Conservation (phyloP, 2,113 vertebrate species). For the Psilopsiagon aymara region DNA sequence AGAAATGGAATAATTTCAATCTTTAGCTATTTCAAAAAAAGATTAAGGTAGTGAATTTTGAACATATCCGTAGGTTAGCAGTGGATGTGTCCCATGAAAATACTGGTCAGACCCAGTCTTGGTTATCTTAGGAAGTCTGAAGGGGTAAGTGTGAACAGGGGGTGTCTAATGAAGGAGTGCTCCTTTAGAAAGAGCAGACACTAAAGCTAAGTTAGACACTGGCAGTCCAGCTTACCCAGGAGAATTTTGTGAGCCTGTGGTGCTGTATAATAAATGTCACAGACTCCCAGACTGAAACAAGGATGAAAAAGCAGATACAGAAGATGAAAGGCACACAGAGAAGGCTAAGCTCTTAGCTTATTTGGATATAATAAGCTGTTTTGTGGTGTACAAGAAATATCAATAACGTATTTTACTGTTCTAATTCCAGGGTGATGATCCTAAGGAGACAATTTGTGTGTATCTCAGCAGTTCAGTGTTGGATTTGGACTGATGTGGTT, state of each 20-base stretch:
- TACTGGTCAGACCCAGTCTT: not conserved
- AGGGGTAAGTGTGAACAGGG: not conserved
- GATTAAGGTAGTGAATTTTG: not conserved
- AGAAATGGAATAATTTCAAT: not conserved
- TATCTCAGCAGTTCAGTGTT: constrained; percentile 17
- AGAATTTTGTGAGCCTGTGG: not conserved
- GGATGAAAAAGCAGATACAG: not conserved
- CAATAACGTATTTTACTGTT: constrained; percentile 39
- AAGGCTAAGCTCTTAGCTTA: not conserved
- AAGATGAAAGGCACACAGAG: not conserved
- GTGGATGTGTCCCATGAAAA: not conserved
- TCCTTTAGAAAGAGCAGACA: not conserved
- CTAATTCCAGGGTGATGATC: constrained; percentile 53
- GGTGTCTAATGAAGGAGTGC: not conserved
- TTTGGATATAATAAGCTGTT: not conserved
- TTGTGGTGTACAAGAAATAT: not conserved
- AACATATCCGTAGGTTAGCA: not conserved
- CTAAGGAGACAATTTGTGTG: constrained; percentile 12
- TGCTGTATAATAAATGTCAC: not conserved
- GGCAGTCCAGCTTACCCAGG: not conserved
- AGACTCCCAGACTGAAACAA: not conserved
- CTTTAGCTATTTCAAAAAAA: not conserved
- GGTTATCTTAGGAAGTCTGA: not conserved
- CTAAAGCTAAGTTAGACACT: rapidly evolving
- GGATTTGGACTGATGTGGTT: constrained; percentile 54